Percentiles rank a stretch among this genome's conserved stretches.
phyloP scores from a whole-genome alignment of 1,140 invertebrate genomes.

The Platorchestia sp. region DNA sequence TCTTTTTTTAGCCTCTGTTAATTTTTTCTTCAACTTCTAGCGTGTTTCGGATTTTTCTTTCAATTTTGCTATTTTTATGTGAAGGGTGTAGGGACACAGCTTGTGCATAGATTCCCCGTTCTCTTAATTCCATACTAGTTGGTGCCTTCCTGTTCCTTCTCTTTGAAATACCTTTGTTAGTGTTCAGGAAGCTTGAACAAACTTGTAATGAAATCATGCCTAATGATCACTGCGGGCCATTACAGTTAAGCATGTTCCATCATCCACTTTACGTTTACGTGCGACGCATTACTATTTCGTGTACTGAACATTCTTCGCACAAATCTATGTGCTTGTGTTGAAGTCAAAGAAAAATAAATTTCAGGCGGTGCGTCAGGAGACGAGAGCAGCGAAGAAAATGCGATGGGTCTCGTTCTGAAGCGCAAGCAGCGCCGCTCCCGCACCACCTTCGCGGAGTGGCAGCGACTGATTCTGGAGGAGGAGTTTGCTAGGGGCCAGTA shows the following conservation, averaged over 20 bases:
- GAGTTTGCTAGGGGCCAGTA: slow-evolving; percentile 97
- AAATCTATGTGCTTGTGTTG: not conserved
- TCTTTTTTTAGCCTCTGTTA: no score
- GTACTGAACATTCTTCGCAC: not conserved
- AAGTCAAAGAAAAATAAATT: not conserved
- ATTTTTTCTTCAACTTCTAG: no score
- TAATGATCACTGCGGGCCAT: no score
- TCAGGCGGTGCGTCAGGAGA: not conserved
- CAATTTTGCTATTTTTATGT: no score
- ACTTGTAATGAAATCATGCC: no score
- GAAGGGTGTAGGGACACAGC: no score
- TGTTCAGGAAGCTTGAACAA: no score
- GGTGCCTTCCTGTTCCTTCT: no score
- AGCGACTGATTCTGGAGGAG: slow-evolving; percentile 92
- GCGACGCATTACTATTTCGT: not conserved
- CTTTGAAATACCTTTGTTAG: no score
- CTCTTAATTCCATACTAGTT: no score
- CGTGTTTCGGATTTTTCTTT: no score
- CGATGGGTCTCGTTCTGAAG: not conserved
- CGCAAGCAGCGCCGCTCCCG: slow-evolving; percentile 80
- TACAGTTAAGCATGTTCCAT: not conserved
- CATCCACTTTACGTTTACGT: not conserved
- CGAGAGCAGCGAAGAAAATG: not conserved
- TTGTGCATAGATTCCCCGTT: no score
- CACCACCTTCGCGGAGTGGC: slow-evolving; percentile 94